phyloP scores from a whole-genome alignment of 1,140 invertebrate species.

The Cydia strobilella region DNA sequence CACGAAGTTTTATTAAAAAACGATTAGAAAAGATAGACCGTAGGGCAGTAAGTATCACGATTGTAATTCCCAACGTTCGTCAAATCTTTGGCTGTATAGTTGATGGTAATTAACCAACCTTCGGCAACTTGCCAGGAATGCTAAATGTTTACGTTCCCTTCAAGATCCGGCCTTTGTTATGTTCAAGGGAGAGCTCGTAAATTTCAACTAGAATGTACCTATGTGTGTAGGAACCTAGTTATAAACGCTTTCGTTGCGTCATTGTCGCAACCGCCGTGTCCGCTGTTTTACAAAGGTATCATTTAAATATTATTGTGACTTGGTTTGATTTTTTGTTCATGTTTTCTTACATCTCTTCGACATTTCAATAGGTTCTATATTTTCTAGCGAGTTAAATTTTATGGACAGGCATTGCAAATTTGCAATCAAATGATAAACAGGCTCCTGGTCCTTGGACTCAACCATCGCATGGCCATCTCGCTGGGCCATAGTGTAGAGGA shows the following conservation, averaged over 20 bases:
- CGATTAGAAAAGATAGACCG: not conserved
- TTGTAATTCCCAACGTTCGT: not conserved
- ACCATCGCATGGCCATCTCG: too few relatives aligned
- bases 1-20: not conserved
- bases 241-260: conserved; percentile 13
- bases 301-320: too few relatives aligned
- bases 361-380: too few relatives aligned
- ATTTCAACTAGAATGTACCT: conserved; percentile 10
- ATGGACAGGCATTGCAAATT: too few relatives aligned
- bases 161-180: conserved; percentile 31
- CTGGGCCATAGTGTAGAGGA: too few relatives aligned
- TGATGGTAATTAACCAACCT: conserved; percentile 11
- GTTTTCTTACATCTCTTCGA: too few relatives aligned
- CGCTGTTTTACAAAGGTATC: too few relatives aligned
- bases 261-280: not conserved
- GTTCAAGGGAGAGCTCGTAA: conserved; percentile 13
- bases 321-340: too few relatives aligned
- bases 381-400: too few relatives aligned
- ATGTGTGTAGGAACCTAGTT: not conserved
- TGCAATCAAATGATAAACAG: too few relatives aligned
- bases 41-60: not conserved
- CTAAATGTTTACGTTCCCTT: conserved; percentile 29
- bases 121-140: conserved; percentile 23
- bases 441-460: too few relatives aligned
- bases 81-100: not conserved